A percentile compares a stretch with the other conserved stretches of the same genome.
phyloP scores from a whole-genome alignment of 2,113 vertebrate species.

The Coryphaenoides rupestris region DNA sequence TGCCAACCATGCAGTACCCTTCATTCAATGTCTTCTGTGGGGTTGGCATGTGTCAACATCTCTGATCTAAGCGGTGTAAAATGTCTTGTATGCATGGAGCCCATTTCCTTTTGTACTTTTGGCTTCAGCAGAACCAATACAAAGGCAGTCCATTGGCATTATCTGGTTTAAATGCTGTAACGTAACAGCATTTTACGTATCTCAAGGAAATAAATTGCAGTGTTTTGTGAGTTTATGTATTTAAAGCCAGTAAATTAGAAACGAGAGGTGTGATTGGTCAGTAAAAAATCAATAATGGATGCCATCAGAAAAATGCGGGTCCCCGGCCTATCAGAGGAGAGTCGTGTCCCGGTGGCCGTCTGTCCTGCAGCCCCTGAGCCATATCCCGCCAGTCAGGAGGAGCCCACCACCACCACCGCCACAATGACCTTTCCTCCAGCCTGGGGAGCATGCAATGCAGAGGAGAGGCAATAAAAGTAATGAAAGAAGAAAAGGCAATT shows the following conservation, averaged over 20 bases:
- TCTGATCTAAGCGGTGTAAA: too few species aligned
- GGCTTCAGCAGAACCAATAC: too few species aligned
- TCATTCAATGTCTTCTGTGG: too few species aligned
- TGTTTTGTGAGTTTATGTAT: not conserved
- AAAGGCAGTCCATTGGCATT: too few species aligned
- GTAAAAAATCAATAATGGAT: constrained; percentile 30
- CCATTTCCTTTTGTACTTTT: too few species aligned
- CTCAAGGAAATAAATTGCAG: not conserved
- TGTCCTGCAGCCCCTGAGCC: constrained; percentile 29
- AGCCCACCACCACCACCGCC: constrained; percentile 41
- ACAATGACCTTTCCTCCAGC: constrained; percentile 76
- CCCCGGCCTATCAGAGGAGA: constrained; percentile 12
- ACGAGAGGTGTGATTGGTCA: constrained; percentile 12
- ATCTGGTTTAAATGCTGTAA: too few species aligned
- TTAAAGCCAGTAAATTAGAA: not conserved
- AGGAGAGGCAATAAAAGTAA: constrained; percentile 77
- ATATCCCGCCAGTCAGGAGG: constrained; percentile 50
- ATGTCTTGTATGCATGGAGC: too few species aligned
- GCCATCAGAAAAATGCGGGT: constrained; percentile 22
- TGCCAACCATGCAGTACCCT: too few species aligned
- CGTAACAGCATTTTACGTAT: not conserved
- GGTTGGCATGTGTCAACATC: too few species aligned
- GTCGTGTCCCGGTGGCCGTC: constrained; percentile 29
- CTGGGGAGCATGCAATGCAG: constrained; percentile 67
- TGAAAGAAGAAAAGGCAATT: constrained; percentile 81